phyloP scores from a whole-genome alignment of 2,888 invertebrate species.

The Caenorhabditis afra region DNA sequence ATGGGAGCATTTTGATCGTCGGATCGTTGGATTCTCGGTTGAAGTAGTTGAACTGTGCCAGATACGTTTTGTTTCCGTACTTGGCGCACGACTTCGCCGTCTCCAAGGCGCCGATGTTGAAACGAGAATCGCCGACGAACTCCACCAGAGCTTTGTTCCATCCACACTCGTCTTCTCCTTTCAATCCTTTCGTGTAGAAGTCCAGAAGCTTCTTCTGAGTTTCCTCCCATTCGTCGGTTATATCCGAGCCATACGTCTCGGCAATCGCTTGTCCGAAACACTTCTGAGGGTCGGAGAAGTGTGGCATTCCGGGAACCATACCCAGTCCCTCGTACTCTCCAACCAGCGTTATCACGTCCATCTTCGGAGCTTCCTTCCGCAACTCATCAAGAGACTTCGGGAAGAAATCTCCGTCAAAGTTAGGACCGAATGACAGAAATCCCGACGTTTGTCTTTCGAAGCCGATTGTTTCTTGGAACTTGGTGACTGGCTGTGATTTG shows the following conservation, averaged over 20 bases:
- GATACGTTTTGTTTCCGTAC: constrained; percentile 28
- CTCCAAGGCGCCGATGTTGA: constrained; percentile 42
- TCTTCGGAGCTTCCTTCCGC: constrained; percentile 46
- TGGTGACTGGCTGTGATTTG: background rate
- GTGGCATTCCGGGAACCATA: constrained; percentile 5
- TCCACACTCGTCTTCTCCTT: background rate
- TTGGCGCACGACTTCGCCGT: constrained; percentile 10
- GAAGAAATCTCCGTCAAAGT: constrained; percentile 60
- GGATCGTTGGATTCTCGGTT: constrained; percentile 5
- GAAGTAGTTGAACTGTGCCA: constrained; percentile 24
- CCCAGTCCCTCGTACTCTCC: constrained; percentile 60
- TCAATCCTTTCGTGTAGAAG: constrained; percentile 12
- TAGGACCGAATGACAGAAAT: constrained; percentile 38
- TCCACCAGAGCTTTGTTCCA: constrained; percentile 5
- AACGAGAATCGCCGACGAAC: constrained; percentile 56
- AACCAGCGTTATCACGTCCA: constrained; percentile 37
- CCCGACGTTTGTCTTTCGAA: constrained; percentile 5
- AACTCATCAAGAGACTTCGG: constrained; percentile 60
- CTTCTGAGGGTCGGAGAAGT: background rate
- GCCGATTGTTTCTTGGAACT: background rate
- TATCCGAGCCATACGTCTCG: constrained; percentile 5
- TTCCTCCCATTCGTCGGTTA: constrained; percentile 5
- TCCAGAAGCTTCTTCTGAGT: constrained; percentile 14
- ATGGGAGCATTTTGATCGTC: constrained; percentile 1
- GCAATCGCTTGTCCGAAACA: background rate